Evolutionary conservation across 2,113 vertebrate species (phyloP).

Genomic region (Rhizomys pruinosus): DNA sequence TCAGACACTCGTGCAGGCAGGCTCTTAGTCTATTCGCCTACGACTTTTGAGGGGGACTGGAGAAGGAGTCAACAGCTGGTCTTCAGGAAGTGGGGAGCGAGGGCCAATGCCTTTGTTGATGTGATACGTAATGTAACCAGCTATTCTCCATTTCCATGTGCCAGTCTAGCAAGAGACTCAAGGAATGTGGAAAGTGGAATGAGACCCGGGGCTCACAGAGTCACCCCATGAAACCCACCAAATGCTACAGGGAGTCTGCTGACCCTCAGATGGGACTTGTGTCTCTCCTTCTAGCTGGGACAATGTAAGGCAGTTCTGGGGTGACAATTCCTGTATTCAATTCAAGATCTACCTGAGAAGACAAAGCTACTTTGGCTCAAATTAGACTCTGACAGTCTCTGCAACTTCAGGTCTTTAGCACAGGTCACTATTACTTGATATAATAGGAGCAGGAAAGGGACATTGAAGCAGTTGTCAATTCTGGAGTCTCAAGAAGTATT

Average conservation of each 20-base stretch:
- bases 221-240: neutral
- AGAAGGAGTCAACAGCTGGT: neutral
- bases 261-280: rapidly evolving
- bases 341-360: neutral
- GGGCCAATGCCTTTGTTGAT: neutral
- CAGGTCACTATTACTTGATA: neutral
- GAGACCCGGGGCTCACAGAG: neutral
- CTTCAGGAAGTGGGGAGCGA: neutral
- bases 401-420: neutral
- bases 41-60: neutral
- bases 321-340: neutral
- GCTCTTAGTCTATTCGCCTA: neutral
- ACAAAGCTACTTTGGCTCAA: neutral
- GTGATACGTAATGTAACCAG: neutral
- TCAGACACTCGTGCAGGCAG: neutral
- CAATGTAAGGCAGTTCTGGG: neutral
- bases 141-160: neutral
- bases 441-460: neutral
- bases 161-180: neutral
- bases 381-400: neutral
- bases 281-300: neutral
- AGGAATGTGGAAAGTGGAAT: neutral
- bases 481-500: neutral
- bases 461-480: neutral
- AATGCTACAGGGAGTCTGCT: neutral